Conservation (phyloP, 2,888 invertebrate genomes). For the Morpho helenor region DNA sequence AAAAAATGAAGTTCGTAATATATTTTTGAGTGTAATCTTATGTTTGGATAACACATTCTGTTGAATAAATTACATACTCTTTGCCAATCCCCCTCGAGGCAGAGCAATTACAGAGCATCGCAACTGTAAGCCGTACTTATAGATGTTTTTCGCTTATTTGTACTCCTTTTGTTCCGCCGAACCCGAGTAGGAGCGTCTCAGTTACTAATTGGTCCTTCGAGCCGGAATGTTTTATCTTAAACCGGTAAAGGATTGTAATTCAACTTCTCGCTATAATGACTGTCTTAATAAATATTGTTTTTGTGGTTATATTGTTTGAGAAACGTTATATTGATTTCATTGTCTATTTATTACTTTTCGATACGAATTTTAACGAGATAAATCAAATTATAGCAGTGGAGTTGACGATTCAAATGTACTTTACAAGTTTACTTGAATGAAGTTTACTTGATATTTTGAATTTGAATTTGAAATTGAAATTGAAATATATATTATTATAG, state of each 20-base stretch:
- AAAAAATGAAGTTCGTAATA: too few species aligned
- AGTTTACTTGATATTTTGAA: too few species aligned
- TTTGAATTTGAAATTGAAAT: too few species aligned
- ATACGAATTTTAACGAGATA: too few species aligned
- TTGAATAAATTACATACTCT: background rate
- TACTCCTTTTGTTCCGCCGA: slow-evolving; percentile 48
- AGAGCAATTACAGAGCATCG: slow-evolving; percentile 60
- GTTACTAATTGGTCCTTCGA: slow-evolving; percentile 66
- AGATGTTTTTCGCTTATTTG: slow-evolving; percentile 67
- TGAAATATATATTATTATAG: too few species aligned
- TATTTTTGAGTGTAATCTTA: too few species aligned
- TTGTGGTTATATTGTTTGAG: slow-evolving; percentile 5
- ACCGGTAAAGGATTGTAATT: slow-evolving; percentile 41
- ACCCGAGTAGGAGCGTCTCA: slow-evolving; percentile 54
- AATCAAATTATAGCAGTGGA: too few species aligned
- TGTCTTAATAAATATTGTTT: slow-evolving; percentile 17
- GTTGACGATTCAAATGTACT: too few species aligned
- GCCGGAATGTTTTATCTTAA: slow-evolving; percentile 42
- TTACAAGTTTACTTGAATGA: too few species aligned
- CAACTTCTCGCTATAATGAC: slow-evolving; percentile 24
- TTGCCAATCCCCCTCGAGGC: slow-evolving; percentile 42
- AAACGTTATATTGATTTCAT: slow-evolving; percentile 3
- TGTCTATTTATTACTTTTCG: background rate
- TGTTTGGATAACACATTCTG: too few species aligned
- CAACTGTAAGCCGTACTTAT: slow-evolving; percentile 60